A percentile compares a stretch with the other conserved stretches of the same genome.
Evolutionary conservation across 2,797 vertebrate species (phyloP).

Genomic region (Choloepus didactylus): DNA sequence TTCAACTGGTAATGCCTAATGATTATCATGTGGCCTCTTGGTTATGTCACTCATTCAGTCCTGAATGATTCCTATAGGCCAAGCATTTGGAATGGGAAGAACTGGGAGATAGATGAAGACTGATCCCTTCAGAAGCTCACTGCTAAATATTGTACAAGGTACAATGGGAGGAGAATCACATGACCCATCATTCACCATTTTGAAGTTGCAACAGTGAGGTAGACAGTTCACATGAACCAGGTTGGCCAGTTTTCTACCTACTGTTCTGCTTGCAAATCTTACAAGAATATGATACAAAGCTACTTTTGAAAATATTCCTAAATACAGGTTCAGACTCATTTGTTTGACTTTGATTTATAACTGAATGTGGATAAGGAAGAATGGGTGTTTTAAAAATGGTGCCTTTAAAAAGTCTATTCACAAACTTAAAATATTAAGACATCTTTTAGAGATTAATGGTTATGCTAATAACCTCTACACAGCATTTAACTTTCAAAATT

Average conservation of each 20-base stretch:
- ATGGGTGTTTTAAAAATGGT: slow-evolving; percentile 48
- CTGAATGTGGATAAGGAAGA: slow-evolving; percentile 24
- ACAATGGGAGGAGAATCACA: background rate
- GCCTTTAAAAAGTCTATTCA: slow-evolving; percentile 48
- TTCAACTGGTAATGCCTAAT: background rate
- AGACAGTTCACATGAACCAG: background rate
- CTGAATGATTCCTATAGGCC: background rate
- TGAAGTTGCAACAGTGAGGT: slow-evolving; percentile 1
- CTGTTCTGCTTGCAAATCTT: slow-evolving; percentile 31
- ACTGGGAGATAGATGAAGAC: background rate
- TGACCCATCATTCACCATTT: background rate
- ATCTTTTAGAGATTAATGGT: slow-evolving; percentile 42
- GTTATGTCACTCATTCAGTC: background rate
- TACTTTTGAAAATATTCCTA: slow-evolving; percentile 64
- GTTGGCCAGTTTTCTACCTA: background rate
- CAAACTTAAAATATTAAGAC: slow-evolving; percentile 4
- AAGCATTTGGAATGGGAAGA: background rate
- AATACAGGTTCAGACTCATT: slow-evolving; percentile 29
- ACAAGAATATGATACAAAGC: slow-evolving; percentile 19
- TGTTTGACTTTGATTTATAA: slow-evolving; percentile 49
- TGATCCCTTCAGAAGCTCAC: background rate
- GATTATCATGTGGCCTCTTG: slow-evolving; percentile 1
- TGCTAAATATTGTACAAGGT: slow-evolving; percentile 15
- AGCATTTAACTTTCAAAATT: slow-evolving; percentile 40
- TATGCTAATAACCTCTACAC: background rate